A percentile compares a stretch with the other conserved stretches of the same genome.
These are phyloP conservation scores for Lottia scabra DNA, from an alignment of 2,888 invertebrate genomes.

Conservation along the genomic window DNA sequence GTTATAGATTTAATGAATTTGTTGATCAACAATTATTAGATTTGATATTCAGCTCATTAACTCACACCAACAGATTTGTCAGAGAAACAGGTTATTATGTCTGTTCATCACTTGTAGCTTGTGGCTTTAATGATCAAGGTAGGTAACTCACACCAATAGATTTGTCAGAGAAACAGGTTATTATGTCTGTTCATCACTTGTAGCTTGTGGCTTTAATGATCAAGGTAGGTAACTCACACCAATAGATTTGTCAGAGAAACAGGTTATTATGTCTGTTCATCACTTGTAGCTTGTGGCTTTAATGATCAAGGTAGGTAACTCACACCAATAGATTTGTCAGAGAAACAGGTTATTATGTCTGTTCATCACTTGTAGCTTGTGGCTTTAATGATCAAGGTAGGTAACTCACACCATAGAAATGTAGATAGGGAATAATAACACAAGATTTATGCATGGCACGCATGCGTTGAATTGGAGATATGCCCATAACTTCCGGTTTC, in stretches of 20 bases:
- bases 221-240: constrained; percentile 71
- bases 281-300: constrained; percentile 69
- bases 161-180: constrained; percentile 74
- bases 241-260: constrained; percentile 74
- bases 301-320: constrained; percentile 60
- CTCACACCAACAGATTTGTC: constrained; percentile 73
- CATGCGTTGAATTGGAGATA: no score
- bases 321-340: constrained; percentile 73
- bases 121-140: constrained; percentile 60
- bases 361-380: constrained; percentile 69
- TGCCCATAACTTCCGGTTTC: no score
- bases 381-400: constrained; percentile 55
- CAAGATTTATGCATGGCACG: no score
- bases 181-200: constrained; percentile 70
- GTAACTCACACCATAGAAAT: no score
- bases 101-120: constrained; percentile 68
- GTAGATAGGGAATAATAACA: no score
- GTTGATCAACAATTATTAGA: constrained; percentile 70
- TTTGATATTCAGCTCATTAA: constrained; percentile 70
- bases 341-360: constrained; percentile 72
- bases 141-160: constrained; percentile 72
- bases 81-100: constrained; percentile 73
- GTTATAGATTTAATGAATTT: constrained; percentile 67
- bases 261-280: constrained; percentile 70
- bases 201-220: constrained; percentile 65